Evolutionary conservation across 2,113 vertebrate genomes (phyloP).

Genomic region (Dasyurus viverrinus): DNA sequence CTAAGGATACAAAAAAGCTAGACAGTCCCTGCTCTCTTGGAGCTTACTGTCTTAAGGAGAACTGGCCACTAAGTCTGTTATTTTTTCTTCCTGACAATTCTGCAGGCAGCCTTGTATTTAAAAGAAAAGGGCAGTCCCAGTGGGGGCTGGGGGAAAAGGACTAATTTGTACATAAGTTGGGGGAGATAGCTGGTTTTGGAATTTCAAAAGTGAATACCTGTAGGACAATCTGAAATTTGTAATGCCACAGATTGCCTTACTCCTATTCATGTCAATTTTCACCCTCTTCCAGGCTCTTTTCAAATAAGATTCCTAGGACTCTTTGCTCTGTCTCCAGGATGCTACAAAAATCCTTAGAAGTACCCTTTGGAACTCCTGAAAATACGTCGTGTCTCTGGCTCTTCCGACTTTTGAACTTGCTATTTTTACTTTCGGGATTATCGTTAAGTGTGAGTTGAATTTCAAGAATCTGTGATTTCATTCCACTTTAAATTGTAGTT

Average conservation of each 20-base stretch:
- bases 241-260: neutral
- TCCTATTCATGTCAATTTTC: neutral
- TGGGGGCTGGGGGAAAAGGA: neutral
- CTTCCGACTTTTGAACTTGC: neutral
- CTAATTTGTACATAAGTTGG: neutral
- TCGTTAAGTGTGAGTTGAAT: neutral
- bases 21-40: no score
- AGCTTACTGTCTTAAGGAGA: neutral
- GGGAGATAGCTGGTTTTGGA: no score
- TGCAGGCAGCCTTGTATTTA: neutral
- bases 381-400: neutral
- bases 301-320: neutral
- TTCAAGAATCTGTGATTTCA: neutral
- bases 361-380: neutral
- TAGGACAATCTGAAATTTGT: neutral
- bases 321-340: neutral
- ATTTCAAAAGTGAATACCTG: neutral
- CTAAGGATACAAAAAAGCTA: neutral
- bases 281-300: neutral
- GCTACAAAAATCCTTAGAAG: neutral
- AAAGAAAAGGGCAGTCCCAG: neutral
- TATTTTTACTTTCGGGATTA: neutral
- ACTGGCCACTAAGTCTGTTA: neutral
- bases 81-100: neutral
- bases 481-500: neutral